Base-by-base conservation (phyloP, 2,888 invertebrate genomes). In the Lobophora halterata region DNA sequence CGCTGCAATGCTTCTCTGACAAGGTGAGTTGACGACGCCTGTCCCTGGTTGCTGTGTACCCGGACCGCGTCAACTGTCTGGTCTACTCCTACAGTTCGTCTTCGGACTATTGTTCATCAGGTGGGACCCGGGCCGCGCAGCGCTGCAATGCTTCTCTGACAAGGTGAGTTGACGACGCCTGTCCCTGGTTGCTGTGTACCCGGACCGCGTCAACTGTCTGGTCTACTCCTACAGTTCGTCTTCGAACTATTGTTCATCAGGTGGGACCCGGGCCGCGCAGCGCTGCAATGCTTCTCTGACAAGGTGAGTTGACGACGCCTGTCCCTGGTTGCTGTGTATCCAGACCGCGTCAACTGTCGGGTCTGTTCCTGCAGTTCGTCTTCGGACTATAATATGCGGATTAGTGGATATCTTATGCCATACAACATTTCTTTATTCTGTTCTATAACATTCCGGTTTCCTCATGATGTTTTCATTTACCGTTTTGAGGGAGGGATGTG, bases 61-160 rank as follows among this genome's bases (percentile, higher is more conserved):
- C 87, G 0, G 77, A 80, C 0, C 70, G 93, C 79, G 87, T 96
- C 2, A 89, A 90, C 41, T 93, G 9, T 91, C 92, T 61, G 98
- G 97, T 0, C 79, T 97, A 9, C 79, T 92, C 0, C 79, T 97
- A 3, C 98, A 99, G 83, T 95, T 98, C 62, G 38, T 91, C 2
- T 90, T 98, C 39, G 98, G 96, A 0, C 61, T 98, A 1, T 55
- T 97, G 10, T 95, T 96, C 44, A 93, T 98, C 47, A 89, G 96
- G 41, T 97, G 96, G 96, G 85, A 90, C 1, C 81, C 92, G 1
- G 98, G 98, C 0, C 85, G 94, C 23, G 66, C 80, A 0, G 91
- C 95, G 3, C 89, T 97, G 49, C 77, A 89, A 49, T 93, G 93
- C 61, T 74, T 94, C 29, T 92, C 94, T 0, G 79, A 88, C 31